Conservation (phyloP, 2,888 invertebrate species). For the Metalampra italica region DNA sequence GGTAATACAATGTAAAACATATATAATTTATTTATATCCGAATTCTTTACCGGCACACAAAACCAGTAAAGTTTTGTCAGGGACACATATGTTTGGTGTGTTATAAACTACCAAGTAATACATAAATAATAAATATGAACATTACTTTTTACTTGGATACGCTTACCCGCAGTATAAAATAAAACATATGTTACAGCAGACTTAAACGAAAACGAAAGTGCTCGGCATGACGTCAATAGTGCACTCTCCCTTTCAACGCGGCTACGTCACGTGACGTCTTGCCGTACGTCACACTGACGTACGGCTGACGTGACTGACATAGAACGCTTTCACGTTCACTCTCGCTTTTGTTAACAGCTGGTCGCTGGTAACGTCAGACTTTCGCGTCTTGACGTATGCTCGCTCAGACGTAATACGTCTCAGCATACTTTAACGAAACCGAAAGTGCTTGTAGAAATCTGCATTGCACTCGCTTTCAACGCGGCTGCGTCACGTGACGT, state of each 20-base stretch:
- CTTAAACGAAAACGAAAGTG: slow-evolving; percentile 13
- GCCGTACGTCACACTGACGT: slow-evolving; percentile 7
- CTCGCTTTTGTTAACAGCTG: slow-evolving; percentile 25
- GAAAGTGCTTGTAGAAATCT: slow-evolving; percentile 22
- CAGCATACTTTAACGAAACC: slow-evolving; percentile 7
- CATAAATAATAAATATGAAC: too few relatives aligned
- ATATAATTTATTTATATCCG: too few relatives aligned
- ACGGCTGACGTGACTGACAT: slow-evolving; percentile 8
- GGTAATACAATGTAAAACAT: too few relatives aligned
- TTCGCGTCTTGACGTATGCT: slow-evolving; percentile 16
- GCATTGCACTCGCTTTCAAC: slow-evolving; percentile 29
- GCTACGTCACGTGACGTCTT: slow-evolving; percentile 21
- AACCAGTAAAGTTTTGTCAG: too few relatives aligned
- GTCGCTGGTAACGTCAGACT: slow-evolving; percentile 16
- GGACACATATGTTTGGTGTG: too few relatives aligned
- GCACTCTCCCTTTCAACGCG: slow-evolving; percentile 23
- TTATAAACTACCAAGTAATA: too few relatives aligned
- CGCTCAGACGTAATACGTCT: slow-evolving; percentile 2
- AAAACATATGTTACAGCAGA: slow-evolving; percentile 6
- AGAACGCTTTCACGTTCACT: slow-evolving; percentile 17
- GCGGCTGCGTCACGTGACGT: slow-evolving; percentile 22
- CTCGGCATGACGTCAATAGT: slow-evolving; percentile 30
- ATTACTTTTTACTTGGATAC: too few relatives aligned
- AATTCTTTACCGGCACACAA: too few relatives aligned
- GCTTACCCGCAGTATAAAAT: too few relatives aligned